A percentile compares a stretch with the other conserved stretches of the same genome.
Conservation (phyloP, 2,797 vertebrate species). For the Rhinatrema bivittatum region DNA sequence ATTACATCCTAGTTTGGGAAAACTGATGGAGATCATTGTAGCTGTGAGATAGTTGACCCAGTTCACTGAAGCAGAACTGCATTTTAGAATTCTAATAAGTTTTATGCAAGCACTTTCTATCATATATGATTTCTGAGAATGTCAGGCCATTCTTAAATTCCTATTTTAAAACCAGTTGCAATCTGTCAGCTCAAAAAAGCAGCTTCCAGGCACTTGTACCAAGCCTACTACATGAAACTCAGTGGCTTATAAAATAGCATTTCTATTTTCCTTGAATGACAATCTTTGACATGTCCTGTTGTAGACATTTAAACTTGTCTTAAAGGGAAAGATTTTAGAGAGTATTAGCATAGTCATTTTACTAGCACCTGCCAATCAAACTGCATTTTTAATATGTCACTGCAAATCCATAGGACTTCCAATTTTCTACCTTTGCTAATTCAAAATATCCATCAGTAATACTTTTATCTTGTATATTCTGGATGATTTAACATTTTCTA, state of each 20-base stretch:
- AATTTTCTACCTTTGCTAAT: constrained; percentile 12
- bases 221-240: neutral
- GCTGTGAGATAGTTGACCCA: neutral
- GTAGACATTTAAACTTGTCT: neutral
- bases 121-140: neutral
- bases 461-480: constrained; percentile 9
- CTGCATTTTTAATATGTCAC: neutral
- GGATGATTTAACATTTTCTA: constrained; percentile 6
- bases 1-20: neutral
- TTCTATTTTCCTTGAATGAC: neutral
- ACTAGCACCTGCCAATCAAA: neutral
- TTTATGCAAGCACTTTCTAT: neutral
- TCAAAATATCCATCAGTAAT: constrained; percentile 5
- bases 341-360: constrained; percentile 9
- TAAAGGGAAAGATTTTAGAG: constrained; percentile 6
- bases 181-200: neutral
- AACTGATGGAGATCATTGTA: neutral
- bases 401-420: constrained; percentile 19
- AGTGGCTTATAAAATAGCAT: neutral
- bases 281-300: neutral
- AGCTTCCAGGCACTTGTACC: neutral
- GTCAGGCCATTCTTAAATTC: neutral
- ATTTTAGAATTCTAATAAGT: neutral
- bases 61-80: neutral
- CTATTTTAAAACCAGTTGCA: neutral